phyloP scores from a whole-genome alignment of 2,113 vertebrate species.

The Periophthalmus modestus region DNA sequence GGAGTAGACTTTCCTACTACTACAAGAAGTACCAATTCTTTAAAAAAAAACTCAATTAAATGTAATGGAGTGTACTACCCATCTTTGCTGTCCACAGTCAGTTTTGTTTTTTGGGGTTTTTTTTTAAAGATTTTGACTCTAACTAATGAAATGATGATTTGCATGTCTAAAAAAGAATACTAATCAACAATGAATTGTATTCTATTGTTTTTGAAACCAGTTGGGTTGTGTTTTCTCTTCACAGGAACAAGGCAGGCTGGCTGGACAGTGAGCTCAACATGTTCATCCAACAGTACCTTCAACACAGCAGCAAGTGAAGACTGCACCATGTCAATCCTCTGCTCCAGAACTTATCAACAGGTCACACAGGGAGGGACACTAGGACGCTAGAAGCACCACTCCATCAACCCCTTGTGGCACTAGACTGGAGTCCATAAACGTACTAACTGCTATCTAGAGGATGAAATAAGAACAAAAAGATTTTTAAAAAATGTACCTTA shows the following conservation, averaged over 20 bases:
- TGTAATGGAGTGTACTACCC: no score
- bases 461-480: not conserved
- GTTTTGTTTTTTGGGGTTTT: no score
- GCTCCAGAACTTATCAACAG: not conserved
- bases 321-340: not conserved
- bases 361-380: not conserved
- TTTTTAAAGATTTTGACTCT: no score
- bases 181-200: no score
- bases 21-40: no score
- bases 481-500: not conserved
- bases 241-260: conserved; percentile 97
- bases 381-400: not conserved
- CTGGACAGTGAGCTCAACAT: conserved; percentile 98
- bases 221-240: not conserved
- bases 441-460: not conserved
- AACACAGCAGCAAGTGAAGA: conserved; percentile 88
- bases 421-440: not conserved
- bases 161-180: no score
- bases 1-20: no score
- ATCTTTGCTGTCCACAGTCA: no score
- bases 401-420: not conserved
- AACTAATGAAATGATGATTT: not conserved
- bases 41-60: no score
- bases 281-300: conserved; percentile 98
- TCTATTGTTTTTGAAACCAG: no score